Evolutionary conservation across 2,797 vertebrate species (phyloP), one percentile per base, ranked within the genome.

Genomic region (Tokudaia muenninki): DNA sequence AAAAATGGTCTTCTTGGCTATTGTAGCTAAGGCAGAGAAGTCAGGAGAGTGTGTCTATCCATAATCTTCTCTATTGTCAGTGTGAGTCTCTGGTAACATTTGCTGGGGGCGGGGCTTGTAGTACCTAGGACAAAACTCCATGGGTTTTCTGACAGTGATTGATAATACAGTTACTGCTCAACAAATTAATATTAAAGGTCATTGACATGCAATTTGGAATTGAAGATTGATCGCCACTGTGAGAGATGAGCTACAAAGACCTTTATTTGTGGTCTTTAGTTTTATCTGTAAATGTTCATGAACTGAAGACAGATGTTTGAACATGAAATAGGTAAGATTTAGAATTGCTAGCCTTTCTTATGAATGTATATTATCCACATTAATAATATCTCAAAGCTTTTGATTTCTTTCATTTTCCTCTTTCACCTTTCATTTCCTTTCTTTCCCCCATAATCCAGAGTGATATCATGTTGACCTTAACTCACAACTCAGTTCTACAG

Each of bases 241-340:
- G 72, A 93, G 34, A 81, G 4, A 3, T 72, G 52, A 86, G 70
- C 55, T 89, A 61, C 12, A 75, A 9, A 41, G 19, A 34, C 29
- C 10, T 94, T 78, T 74, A 29, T 65, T 88, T 65, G 13, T 21
- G 90, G 47, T 34, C 19, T 91, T 92, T 63, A 72, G n/a, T 50
- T 92, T 96, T 91, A 16, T 22, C 5, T 83, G 11, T 81, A 47
- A 50, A n/a, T 78, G 8, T 86, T 95, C n/a, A 77, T 31, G 44
- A 61, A 80, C 16, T 74, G 61, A 90, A 96, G n/a, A 47, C 2
- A 80, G 0, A 44, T 14, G 50, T 95, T 57, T 41, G 34, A 92
- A 72, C 52, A 75, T 91, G 57, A 94, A 86, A 61, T 74, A 34
- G 22, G 87, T 91, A 80, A 83, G 6, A 50, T 87, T 63, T 75